phyloP scores from a whole-genome alignment of 2,113 vertebrate genomes.

The Nycticebus coucang region DNA sequence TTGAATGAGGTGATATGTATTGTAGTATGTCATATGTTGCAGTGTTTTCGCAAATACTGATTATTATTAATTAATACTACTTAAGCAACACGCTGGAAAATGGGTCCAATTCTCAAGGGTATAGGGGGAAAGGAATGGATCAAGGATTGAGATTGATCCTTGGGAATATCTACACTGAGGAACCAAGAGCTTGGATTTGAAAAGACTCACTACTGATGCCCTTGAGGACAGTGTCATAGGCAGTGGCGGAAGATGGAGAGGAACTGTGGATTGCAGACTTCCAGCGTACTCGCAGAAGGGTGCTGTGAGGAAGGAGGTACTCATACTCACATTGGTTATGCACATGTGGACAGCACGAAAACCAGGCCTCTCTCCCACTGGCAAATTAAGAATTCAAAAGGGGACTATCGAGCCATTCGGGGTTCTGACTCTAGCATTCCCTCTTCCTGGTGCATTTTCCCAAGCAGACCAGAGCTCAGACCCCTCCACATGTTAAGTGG shows the following conservation, averaged over 20 bases:
- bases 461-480: neutral
- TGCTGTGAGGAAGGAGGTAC: neutral
- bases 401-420: neutral
- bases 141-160: neutral
- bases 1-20: neutral
- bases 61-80: neutral
- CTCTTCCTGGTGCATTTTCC: neutral
- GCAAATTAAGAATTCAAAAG: neutral
- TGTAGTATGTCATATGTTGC: neutral
- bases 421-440: too few relatives aligned
- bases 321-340: too few relatives aligned
- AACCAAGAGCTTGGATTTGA: neutral
- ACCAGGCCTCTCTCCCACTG: too few relatives aligned
- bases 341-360: fast-evolving
- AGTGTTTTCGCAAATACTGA: neutral
- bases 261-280: neutral
- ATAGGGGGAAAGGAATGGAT: neutral
- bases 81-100: neutral
- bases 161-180: neutral
- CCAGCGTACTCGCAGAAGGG: neutral
- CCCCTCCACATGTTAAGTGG: neutral
- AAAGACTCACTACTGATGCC: neutral
- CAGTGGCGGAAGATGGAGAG: neutral
- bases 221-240: neutral
- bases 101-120: neutral